These are phyloP conservation scores for Salmo trutta DNA, from an alignment of 2,797 vertebrate species.

Conservation along the genomic window DNA sequence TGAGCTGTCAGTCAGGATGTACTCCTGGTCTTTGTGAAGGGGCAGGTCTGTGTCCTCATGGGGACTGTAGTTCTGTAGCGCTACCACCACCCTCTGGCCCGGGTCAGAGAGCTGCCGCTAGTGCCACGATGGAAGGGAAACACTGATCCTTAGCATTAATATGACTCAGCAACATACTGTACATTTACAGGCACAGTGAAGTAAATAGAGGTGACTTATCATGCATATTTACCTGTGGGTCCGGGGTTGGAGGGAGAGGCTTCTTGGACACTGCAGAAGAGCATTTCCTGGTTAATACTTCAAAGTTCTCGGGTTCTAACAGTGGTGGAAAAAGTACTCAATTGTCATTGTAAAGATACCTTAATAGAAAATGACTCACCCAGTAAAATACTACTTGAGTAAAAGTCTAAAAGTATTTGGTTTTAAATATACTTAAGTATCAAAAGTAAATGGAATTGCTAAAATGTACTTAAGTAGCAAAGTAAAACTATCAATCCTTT, in stretches of 20 bases:
- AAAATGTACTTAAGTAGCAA: too few relatives aligned
- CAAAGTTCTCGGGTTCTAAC: too few relatives aligned
- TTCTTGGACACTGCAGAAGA: conserved; percentile 84
- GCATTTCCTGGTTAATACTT: too few relatives aligned
- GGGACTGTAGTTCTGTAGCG: conserved; percentile 86
- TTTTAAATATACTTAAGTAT: too few relatives aligned
- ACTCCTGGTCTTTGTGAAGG: conserved; percentile 84
- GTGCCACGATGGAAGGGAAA: background rate
- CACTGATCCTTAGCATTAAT: background rate
- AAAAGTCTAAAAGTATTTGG: too few relatives aligned
- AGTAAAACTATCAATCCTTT: too few relatives aligned
- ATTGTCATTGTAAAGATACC: too few relatives aligned
- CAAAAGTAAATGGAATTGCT: too few relatives aligned
- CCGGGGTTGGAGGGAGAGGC: conserved; percentile 88
- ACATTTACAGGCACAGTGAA: background rate
- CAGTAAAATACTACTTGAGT: too few relatives aligned
- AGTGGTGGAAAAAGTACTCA: too few relatives aligned
- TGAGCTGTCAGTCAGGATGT: conserved; percentile 80
- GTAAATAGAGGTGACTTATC: conserved; percentile 12
- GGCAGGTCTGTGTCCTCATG: conserved; percentile 77
- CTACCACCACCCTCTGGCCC: conserved; percentile 76
- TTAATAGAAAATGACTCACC: too few relatives aligned
- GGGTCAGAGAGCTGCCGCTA: conserved; percentile 68
- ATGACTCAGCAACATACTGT: background rate
- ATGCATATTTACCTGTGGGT: conserved; percentile 76